Conservation (phyloP, 2,797 vertebrate species). For the Silurus aristotelis region DNA sequence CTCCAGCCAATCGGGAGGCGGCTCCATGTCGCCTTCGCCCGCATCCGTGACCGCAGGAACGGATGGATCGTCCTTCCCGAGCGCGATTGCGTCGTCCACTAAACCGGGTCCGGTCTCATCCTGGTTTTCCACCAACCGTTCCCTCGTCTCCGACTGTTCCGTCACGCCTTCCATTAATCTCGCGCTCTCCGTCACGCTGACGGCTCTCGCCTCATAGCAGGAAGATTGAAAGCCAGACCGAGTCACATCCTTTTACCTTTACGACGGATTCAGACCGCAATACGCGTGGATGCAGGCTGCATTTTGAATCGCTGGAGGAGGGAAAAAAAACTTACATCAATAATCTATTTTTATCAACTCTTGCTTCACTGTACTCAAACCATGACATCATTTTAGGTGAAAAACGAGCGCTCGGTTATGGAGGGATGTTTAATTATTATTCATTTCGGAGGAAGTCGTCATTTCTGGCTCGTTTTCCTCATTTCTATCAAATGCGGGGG, state of each 20-base stretch:
- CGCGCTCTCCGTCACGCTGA: constrained; percentile 7
- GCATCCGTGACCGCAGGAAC: not conserved
- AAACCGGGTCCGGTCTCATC: constrained; percentile 2
- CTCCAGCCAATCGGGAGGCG: constrained; percentile 59
- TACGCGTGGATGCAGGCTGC: not conserved
- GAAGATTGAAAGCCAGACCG: constrained; percentile 16
- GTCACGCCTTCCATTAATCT: constrained; percentile 43
- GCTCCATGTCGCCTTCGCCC: not conserved
- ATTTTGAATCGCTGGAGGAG: constrained; percentile 8
- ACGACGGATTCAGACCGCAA: not conserved
- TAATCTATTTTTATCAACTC: constrained; percentile 20
- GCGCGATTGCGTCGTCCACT: not conserved
- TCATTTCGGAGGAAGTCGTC: not conserved
- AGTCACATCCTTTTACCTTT: constrained; percentile 29
- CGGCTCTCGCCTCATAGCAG: constrained; percentile 37
- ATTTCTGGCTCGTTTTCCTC: not conserved
- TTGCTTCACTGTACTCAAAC: not conserved
- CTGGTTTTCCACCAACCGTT: constrained; percentile 8
- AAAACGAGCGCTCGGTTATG: not conserved
- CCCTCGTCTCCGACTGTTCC: constrained; percentile 42
- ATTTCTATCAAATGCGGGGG: not conserved
- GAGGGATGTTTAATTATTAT: constrained; percentile 15
- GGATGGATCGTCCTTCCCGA: constrained; percentile 1
- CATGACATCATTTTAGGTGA: not conserved
- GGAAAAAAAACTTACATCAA: not conserved